Percentiles rank a stretch among this genome's conserved stretches.
These are phyloP conservation scores for Heliconius ethilla DNA, from an alignment of 2,888 invertebrate genomes.

Conservation along the genomic window DNA sequence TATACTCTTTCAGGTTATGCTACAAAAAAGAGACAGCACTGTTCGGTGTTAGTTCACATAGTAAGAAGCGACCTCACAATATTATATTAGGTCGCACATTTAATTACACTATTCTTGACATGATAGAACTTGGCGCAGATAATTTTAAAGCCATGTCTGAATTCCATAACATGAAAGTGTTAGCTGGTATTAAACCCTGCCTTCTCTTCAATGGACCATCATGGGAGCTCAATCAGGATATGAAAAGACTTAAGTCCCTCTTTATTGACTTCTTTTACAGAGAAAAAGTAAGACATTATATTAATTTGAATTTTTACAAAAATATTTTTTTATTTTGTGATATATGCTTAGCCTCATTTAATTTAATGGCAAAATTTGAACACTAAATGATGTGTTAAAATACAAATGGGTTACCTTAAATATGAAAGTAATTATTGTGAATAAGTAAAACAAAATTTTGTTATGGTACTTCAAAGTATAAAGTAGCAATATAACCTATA, in stretches of 20 bases:
- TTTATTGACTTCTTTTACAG: constrained; percentile 96
- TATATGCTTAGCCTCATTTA: too few relatives aligned
- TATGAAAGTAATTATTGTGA: too few relatives aligned
- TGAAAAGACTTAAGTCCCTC: constrained; percentile 92
- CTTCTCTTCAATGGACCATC: constrained; percentile 94
- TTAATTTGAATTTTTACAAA: not conserved
- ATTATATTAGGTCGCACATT: constrained; percentile 93
- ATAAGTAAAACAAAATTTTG: too few relatives aligned
- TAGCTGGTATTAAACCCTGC: constrained; percentile 93
- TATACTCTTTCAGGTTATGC: constrained; percentile 76
- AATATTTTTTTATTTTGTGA: not conserved
- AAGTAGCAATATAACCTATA: too few relatives aligned
- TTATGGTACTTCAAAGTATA: too few relatives aligned
- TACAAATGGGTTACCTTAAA: too few relatives aligned
- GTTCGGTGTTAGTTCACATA: constrained; percentile 95
- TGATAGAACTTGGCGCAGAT: constrained; percentile 97
- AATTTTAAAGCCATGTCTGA: constrained; percentile 89
- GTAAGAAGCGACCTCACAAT: constrained; percentile 97
- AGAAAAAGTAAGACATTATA: constrained; percentile 77
- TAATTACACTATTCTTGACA: constrained; percentile 95
- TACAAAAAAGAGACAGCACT: constrained; percentile 93
- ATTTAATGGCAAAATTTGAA: too few relatives aligned
- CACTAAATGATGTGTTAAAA: too few relatives aligned
- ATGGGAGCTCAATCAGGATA: constrained; percentile 92
- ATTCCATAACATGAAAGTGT: constrained; percentile 89